phyloP scores from a whole-genome alignment of 2,797 vertebrate species.

The Rhabdophis nuchalis region DNA sequence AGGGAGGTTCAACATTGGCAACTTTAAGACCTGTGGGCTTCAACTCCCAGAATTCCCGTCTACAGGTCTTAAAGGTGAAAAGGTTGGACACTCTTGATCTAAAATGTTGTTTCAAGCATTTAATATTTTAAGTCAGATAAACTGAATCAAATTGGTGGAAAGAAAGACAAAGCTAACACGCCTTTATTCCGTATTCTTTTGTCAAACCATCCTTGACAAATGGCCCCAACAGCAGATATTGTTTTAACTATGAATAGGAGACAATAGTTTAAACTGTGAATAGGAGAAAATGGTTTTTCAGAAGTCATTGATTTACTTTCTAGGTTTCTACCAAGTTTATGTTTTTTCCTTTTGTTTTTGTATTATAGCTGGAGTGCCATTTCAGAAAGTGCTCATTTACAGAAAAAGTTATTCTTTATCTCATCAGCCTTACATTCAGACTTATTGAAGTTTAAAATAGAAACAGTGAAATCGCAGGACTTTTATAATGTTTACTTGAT shows the following conservation, averaged over 20 bases:
- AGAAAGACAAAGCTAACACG: background rate
- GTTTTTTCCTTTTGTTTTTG: background rate
- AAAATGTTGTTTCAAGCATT: background rate
- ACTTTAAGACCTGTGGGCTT: background rate
- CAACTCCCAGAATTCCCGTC: background rate
- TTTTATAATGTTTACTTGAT: background rate
- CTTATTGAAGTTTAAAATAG: background rate
- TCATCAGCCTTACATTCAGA: background rate
- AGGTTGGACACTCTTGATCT: background rate
- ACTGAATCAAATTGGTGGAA: background rate
- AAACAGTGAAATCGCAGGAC: background rate
- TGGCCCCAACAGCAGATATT: background rate
- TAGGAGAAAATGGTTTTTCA: background rate
- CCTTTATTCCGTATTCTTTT: background rate
- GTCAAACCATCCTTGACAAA: background rate
- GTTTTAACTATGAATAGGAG: background rate
- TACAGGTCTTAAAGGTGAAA: background rate
- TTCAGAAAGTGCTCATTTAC: background rate
- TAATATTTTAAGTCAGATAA: background rate
- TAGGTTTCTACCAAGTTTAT: background rate
- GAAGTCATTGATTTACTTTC: background rate
- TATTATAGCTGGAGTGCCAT: background rate
- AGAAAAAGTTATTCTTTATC: background rate
- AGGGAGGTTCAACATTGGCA: background rate
- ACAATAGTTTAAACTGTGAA: background rate